phyloP scores from a whole-genome alignment of 2,888 invertebrate species.

The Protodeltote pygarga region DNA sequence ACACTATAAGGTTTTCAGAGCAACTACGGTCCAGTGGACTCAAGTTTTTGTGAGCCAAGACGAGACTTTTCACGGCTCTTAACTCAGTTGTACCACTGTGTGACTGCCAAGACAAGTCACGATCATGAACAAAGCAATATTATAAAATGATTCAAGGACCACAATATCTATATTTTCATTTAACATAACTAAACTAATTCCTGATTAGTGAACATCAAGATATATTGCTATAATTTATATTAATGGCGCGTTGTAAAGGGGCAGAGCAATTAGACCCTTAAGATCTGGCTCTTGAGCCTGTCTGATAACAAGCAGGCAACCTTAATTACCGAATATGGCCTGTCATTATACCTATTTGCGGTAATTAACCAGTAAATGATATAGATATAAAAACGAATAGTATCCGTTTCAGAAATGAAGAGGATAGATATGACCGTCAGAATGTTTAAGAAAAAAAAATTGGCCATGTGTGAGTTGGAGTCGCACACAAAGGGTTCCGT shows the following conservation, averaged over 20 bases:
- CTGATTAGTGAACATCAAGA: conserved; percentile 13
- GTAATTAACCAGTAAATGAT: conserved; percentile 42
- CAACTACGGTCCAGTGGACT: too few relatives aligned
- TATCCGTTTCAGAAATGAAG: conserved; percentile 9
- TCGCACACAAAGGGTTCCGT: too few relatives aligned
- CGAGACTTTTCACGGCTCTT: too few relatives aligned
- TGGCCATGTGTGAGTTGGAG: too few relatives aligned
- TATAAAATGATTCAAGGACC: not conserved
- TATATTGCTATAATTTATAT: conserved; percentile 54
- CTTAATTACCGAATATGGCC: conserved; percentile 46
- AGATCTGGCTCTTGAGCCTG: conserved; percentile 47
- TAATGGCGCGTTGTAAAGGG: conserved; percentile 49
- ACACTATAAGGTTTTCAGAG: too few relatives aligned
- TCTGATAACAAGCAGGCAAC: conserved; percentile 53
- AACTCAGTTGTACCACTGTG: too few relatives aligned
- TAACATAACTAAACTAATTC: conserved; percentile 6
- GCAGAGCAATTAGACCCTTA: conserved; percentile 58
- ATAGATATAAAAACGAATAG: conserved; percentile 15
- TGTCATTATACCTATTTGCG: conserved; percentile 39
- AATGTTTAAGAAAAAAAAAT: conserved; percentile 7
- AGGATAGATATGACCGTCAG: too few relatives aligned
- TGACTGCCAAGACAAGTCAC: too few relatives aligned
- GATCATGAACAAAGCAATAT: too few relatives aligned
- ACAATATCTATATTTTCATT: not conserved
- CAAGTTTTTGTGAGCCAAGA: too few relatives aligned